Evolutionary conservation across 2,113 vertebrate species (phyloP).

Genomic region (Etheostoma spectabile): DNA sequence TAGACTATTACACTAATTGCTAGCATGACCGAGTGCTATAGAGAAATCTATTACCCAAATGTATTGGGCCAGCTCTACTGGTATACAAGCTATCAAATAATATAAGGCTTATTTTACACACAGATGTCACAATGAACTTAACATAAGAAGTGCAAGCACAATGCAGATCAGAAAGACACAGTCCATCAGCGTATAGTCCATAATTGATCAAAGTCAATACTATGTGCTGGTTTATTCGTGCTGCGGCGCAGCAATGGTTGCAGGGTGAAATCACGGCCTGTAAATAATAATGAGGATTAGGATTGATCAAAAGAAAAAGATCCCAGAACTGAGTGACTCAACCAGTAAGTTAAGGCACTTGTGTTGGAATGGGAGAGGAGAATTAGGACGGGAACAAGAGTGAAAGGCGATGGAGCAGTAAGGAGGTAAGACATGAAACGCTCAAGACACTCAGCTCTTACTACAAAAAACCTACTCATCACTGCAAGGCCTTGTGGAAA

Average conservation of each 20-base stretch:
- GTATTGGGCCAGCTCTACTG: constrained; percentile 17
- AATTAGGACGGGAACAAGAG: constrained; percentile 30
- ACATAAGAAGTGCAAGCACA: constrained; percentile 14
- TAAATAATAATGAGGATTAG: constrained; percentile 64
- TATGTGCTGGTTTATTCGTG: constrained; percentile 30
- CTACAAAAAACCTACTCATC: constrained; percentile 19
- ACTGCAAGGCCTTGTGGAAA: constrained; percentile 8
- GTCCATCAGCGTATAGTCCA: constrained; percentile 60
- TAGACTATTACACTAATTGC: constrained; percentile 60
- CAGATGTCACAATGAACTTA: constrained; percentile 23
- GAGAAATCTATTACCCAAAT: constrained; percentile 51
- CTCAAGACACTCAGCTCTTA: not conserved
- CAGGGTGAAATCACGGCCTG: constrained; percentile 25
- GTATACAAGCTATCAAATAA: constrained; percentile 42
- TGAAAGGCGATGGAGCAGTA: not conserved
- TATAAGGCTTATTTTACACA: constrained; percentile 46
- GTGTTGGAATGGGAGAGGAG: constrained; percentile 3
- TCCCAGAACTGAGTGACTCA: constrained; percentile 19
- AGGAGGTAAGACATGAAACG: not conserved
- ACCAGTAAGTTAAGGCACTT: constrained; percentile 14
- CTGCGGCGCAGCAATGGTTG: not conserved
- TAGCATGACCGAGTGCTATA: constrained; percentile 34
- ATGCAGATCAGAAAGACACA: constrained; percentile 15
- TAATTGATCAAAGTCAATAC: constrained; percentile 70
- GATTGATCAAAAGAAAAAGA: constrained; percentile 64